Evolutionary conservation across 2,888 invertebrate genomes (phyloP), one percentile per base, ranked within the genome.

Genomic region (Ceraclea dissimilis): DNA sequence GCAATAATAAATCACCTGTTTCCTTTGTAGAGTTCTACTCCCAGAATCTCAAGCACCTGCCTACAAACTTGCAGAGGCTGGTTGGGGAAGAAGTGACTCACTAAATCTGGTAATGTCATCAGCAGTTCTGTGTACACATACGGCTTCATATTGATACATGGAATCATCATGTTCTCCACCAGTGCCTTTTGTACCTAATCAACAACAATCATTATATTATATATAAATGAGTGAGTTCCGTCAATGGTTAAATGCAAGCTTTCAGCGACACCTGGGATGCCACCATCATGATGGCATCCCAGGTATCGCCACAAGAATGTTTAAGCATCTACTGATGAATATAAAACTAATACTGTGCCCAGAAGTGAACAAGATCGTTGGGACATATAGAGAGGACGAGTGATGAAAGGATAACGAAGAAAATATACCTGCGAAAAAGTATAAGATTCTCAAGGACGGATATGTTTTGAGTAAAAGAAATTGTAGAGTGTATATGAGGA

Each of bases 111-210:
- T 63, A 92, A 76, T 13, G 91, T 88, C 81, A 91, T 89, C 68
- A 91, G 76, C 66, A 89, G 79, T 70, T 91, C 91, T 19, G 85
- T 82, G 70, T 88, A 88, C 63, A 85, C 83, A 75, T 86, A 90
- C 16, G 90, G 88, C 76, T 90, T 90, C 73, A 88, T 85, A 73
- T 92, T 92, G 68, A 93, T 90, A 73, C 90, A 90, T 53, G 88
- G 88, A 64, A 92, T 85, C 80, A 89, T 82, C 66, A 85, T 85
- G 67, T 85, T 86, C 68, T 88, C 88, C 54, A 92, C 86, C 60
- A 86, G 78, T 44, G 88, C 89, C 68, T 88, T 88, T 67, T 90
- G 89, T 49, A 90, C 79, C 79, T 83, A 73, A 31, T 16, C 13
- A 44, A 44, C 6, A 13, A 16, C n/a, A n/a, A n/a, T n/a, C n/a